Evolutionary conservation across 2,113 vertebrate species (phyloP).

Genomic region (Accipiter virgatus): DNA sequence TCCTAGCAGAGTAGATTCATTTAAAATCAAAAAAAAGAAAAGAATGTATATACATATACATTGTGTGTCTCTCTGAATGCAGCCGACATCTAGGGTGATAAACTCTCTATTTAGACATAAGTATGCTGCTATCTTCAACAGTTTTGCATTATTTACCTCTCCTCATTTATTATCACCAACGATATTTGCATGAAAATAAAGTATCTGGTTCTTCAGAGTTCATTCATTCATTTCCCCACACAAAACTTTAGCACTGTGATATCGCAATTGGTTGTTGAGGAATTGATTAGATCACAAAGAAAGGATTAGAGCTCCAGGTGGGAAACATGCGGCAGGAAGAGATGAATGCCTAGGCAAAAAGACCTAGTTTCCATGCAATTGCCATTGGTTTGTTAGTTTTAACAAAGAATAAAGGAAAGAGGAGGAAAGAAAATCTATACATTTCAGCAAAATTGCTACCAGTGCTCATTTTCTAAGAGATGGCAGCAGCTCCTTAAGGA

Average conservation of each 20-base stretch:
- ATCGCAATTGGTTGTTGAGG: neutral
- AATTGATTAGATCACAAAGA: constrained; percentile 27
- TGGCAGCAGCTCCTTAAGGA: neutral
- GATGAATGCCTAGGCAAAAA: neutral
- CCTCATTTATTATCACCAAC: neutral
- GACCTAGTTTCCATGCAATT: neutral
- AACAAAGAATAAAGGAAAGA: neutral
- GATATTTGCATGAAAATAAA: constrained; percentile 36
- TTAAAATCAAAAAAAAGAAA: neutral
- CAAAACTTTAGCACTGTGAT: neutral
- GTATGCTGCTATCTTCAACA: neutral
- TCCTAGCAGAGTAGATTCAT: neutral
- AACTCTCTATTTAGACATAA: constrained; percentile 33
- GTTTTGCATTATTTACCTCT: constrained; percentile 18
- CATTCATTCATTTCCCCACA: neutral
- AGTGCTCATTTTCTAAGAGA: neutral
- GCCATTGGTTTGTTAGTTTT: neutral
- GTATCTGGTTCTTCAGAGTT: neutral
- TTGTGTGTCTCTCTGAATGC: neutral
- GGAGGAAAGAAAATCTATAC: neutral
- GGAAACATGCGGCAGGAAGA: neutral
- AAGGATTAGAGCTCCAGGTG: neutral
- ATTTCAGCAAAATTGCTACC: neutral
- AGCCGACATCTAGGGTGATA: constrained; percentile 17
- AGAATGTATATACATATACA: neutral